Base-by-base conservation (phyloP, 2,113 vertebrate genomes). In the Perognathus longimembris region DNA sequence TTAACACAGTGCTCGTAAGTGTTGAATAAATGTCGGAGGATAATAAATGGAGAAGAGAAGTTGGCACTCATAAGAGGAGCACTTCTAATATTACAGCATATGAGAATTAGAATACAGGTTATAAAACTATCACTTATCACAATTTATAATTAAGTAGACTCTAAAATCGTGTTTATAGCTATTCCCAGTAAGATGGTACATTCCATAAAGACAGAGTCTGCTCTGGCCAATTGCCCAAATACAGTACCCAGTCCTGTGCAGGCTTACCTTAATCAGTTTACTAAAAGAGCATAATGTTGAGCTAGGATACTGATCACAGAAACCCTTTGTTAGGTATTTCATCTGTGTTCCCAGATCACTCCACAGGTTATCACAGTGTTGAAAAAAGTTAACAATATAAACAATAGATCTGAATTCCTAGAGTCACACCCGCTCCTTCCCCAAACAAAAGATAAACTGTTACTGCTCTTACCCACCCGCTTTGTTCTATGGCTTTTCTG, bases 41-140 rank as follows among this genome's bases (percentile, higher is more conserved):
- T 82, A 66, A 54, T 57, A 89, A 86, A 3, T 40, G 32, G 6
- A 30, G 61, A 77, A 83, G 21, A 94, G 38, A 94, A 91, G 22
- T 89, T 40, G 54, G 17, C 54, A 89, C 30, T 79, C 79, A 69
- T 21, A 95, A 84, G 32, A 67, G 85, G 77, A 54, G 10, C 10
- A 79, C 59, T 30, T 54, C 18, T 84, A 77, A 8, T 70, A 67
- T 85, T 76, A 38, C 10, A 77, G 38, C 5, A 80, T 66, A 76
- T 57, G 22, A 94, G 26, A 93, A 74, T 74, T 91, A 88, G 24
- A 80, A n/a, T 75, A 80, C 34, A 89, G 20, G 3, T 74, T 73
- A 40, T 40, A 10, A 94, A 76, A 70, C n/a, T 59, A 77, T 2
- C 34, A 36, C n/a, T 45, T 86, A 40, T 17, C 30, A 75, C 21